Conservation (phyloP, 2,888 invertebrate genomes). For the Dolichomitus sp. region DNA sequence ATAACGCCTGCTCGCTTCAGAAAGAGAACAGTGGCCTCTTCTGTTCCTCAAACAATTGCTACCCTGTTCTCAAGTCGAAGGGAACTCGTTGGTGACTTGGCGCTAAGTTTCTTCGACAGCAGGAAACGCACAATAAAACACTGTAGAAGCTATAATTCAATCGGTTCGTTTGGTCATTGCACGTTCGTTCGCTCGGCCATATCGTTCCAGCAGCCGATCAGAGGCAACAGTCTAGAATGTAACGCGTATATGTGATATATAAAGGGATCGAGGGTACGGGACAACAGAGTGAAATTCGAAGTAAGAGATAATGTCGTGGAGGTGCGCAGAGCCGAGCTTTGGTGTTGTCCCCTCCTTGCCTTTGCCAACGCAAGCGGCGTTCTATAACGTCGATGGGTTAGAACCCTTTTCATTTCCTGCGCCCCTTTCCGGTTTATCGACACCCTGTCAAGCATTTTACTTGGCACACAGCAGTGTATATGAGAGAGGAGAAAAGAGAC, state of each 20-base stretch:
- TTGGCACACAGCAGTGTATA: constrained; percentile 18
- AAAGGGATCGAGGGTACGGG: neutral
- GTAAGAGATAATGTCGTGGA: constrained; percentile 38
- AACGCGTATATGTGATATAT: neutral
- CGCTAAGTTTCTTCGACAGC: constrained; percentile 53
- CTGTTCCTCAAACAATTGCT: constrained; percentile 61
- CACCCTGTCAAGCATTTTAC: constrained; percentile 77
- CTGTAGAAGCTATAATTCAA: constrained; percentile 57
- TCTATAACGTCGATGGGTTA: constrained; percentile 26
- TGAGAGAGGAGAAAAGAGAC: neutral
- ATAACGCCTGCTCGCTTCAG: constrained; percentile 17
- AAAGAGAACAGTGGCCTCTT: constrained; percentile 50
- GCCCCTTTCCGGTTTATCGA: constrained; percentile 75
- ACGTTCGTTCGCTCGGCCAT: constrained; percentile 33
- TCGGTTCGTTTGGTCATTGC: constrained; percentile 57
- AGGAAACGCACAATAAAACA: constrained; percentile 60
- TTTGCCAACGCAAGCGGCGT: constrained; percentile 16
- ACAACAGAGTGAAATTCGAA: constrained; percentile 23
- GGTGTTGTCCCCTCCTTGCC: neutral
- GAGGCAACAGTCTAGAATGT: neutral
- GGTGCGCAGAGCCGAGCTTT: neutral
- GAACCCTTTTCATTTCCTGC: constrained; percentile 73
- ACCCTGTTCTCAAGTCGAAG: constrained; percentile 55
- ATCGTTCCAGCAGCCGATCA: constrained; percentile 17
- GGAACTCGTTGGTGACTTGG: constrained; percentile 25